Evolutionary conservation across 2,888 invertebrate species (phyloP).

Genomic region (Lucinisca nassula): DNA sequence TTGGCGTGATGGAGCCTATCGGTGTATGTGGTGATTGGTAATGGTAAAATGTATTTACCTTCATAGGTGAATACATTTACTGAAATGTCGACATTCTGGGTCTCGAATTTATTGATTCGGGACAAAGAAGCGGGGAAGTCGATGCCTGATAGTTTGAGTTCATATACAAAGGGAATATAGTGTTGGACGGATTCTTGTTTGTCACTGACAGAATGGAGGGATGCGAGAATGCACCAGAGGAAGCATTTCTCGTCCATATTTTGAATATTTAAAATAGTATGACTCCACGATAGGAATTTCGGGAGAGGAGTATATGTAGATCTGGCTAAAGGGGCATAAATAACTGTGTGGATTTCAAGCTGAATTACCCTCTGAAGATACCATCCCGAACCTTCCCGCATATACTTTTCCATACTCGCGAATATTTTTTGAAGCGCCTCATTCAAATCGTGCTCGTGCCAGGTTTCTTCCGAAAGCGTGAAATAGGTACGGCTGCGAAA

Average conservation of each 20-base stretch:
- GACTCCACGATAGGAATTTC: neutral
- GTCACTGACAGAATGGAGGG: neutral
- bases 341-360: slow-evolving; percentile 42
- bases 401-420: slow-evolving; percentile 29
- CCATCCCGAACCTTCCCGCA: slow-evolving; percentile 39
- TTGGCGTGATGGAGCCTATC: neutral
- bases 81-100: neutral
- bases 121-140: neutral
- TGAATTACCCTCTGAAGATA: slow-evolving; percentile 23
- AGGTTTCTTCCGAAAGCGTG: neutral
- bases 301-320: slow-evolving; percentile 38
- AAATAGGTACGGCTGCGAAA: slow-evolving; percentile 43
- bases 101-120: neutral
- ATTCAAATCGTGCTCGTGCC: slow-evolving; percentile 31
- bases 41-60: neutral
- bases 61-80: neutral
- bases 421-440: slow-evolving; percentile 45
- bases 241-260: slow-evolving; percentile 44
- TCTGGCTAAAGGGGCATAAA: slow-evolving; percentile 22
- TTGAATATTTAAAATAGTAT: slow-evolving; percentile 32
- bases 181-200: neutral
- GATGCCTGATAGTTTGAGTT: neutral
- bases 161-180: neutral
- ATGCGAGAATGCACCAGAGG: slow-evolving; percentile 25
- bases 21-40: neutral